phyloP scores from a whole-genome alignment of 2,797 vertebrate species.

The Trematocara caparti region DNA sequence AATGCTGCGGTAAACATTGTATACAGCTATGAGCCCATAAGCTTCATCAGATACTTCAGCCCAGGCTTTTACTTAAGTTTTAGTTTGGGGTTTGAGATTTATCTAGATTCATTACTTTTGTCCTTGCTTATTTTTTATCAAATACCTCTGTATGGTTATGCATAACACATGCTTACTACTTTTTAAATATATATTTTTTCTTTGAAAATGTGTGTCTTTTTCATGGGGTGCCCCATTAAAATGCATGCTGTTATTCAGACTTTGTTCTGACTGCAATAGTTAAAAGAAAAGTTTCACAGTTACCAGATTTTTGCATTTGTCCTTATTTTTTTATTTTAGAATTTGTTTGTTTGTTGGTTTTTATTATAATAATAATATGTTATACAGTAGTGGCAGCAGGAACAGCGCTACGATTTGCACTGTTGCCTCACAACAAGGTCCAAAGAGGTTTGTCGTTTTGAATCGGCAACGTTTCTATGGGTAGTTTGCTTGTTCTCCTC shows the following conservation, averaged over 20 bases:
- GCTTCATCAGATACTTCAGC: neutral
- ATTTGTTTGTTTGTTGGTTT: accelerated
- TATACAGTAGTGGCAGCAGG: neutral
- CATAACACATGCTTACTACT: neutral
- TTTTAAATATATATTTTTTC: neutral
- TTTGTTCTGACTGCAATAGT: neutral
- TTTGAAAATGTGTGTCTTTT: neutral
- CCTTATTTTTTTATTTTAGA: neutral
- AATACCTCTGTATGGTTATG: neutral
- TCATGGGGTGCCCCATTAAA: neutral
- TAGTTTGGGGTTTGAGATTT: neutral
- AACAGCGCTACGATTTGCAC: neutral
- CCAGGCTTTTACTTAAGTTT: neutral
- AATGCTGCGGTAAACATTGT: neutral
- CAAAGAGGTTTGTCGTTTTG: neutral
- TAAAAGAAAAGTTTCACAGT: neutral
- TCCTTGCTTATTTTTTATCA: neutral
- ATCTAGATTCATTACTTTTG: neutral
- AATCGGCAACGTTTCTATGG: neutral
- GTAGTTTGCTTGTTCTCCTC: neutral
- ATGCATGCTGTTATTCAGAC: neutral
- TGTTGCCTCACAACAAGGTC: neutral
- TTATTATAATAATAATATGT: neutral
- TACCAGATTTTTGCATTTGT: neutral
- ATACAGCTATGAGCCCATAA: neutral